These are phyloP conservation scores for Gallinago media DNA, from an alignment of 2,113 vertebrate species.

Conservation along the genomic window DNA sequence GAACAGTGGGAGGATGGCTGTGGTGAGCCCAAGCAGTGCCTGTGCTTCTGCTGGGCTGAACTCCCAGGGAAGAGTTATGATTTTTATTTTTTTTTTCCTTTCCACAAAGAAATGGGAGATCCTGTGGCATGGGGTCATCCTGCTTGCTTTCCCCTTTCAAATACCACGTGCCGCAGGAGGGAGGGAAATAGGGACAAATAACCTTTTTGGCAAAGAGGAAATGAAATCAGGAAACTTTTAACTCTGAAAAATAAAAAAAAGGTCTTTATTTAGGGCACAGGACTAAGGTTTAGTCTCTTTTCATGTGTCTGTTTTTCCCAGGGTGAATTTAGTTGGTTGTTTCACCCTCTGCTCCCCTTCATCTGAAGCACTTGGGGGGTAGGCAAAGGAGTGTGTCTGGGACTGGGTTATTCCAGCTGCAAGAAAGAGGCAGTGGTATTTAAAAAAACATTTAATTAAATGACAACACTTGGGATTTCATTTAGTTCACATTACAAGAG, in stretches of 20 bases:
- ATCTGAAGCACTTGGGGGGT: neutral
- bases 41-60: neutral
- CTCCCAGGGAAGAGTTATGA: neutral
- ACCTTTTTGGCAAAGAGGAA: neutral
- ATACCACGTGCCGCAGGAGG: accelerated
- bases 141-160: neutral
- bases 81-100: neutral
- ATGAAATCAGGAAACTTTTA: neutral
- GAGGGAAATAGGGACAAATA: neutral
- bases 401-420: neutral
- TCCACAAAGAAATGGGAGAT: neutral
- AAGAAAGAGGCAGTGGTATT: constrained; percentile 54
- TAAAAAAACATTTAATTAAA: constrained; percentile 70
- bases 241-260: neutral
- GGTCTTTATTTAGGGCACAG: neutral
- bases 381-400: neutral
- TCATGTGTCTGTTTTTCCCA: neutral
- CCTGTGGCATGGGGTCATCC: neutral
- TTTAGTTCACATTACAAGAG: constrained; percentile 59
- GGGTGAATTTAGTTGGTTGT: neutral
- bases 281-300: neutral
- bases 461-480: constrained; percentile 58
- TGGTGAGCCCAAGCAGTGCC: neutral
- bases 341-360: accelerated
- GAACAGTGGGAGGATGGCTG: neutral